A percentile compares a stretch with the other conserved stretches of the same genome.
These are phyloP conservation scores for Allobates femoralis DNA, from an alignment of 2,797 vertebrate species.

Conservation along the genomic window DNA sequence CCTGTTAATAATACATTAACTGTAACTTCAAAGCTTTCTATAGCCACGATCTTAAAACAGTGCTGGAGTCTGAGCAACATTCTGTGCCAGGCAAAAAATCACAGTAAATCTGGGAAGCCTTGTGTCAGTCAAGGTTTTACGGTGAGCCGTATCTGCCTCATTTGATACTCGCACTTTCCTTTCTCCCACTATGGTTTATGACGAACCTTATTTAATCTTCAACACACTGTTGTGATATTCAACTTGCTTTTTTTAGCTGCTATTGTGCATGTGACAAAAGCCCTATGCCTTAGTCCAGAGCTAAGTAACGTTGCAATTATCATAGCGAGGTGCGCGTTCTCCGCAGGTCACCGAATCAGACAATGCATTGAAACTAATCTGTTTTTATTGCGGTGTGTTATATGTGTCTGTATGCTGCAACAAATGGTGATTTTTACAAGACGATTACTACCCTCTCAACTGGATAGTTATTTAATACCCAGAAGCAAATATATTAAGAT, in stretches of 20 bases:
- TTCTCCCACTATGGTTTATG: slow-evolving; percentile 18
- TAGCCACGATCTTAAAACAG: slow-evolving; percentile 27
- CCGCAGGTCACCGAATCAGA: slow-evolving; percentile 33
- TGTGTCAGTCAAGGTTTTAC: slow-evolving; percentile 29
- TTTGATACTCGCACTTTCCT: slow-evolving; percentile 13
- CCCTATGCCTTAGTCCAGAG: slow-evolving; percentile 10
- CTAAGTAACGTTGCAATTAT: slow-evolving; percentile 48
- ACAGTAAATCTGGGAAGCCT: slow-evolving; percentile 2
- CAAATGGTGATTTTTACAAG: slow-evolving; percentile 23
- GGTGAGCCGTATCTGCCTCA: slow-evolving; percentile 12
- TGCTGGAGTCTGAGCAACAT: not conserved
- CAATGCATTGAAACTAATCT: slow-evolving; percentile 21
- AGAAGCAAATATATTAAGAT: slow-evolving; percentile 23
- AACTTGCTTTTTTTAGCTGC: slow-evolving; percentile 35
- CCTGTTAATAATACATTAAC: slow-evolving; percentile 40
- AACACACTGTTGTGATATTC: slow-evolving; percentile 36
- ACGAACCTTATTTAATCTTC: slow-evolving; percentile 22
- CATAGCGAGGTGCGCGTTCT: not conserved
- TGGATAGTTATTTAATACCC: not conserved
- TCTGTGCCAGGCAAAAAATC: not conserved
- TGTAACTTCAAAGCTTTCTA: slow-evolving; percentile 32
- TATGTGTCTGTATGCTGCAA: not conserved
- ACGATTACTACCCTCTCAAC: not conserved
- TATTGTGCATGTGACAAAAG: slow-evolving; percentile 27
- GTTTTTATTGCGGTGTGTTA: slow-evolving; percentile 19